Evolutionary conservation across 2,888 invertebrate genomes (phyloP).

Genomic region (Dorcus hopei): DNA sequence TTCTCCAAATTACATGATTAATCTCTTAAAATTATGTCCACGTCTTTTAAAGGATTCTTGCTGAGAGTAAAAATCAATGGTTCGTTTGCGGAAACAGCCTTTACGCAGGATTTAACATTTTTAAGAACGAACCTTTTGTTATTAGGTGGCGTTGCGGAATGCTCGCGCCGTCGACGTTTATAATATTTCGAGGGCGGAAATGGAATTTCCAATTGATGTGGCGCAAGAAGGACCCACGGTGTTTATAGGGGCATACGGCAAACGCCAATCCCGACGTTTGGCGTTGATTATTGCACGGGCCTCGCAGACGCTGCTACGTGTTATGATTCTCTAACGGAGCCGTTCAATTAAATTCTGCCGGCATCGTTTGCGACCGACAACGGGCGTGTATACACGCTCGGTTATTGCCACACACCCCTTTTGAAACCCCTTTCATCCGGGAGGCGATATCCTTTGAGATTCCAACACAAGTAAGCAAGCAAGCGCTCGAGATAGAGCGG

Average conservation of each 20-base stretch:
- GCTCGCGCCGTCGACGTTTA: too few species aligned
- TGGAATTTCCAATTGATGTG: constrained; percentile 22
- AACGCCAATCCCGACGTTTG: constrained; percentile 20
- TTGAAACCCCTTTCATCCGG: constrained; percentile 30
- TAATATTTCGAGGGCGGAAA: constrained; percentile 15
- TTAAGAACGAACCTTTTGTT: too few species aligned
- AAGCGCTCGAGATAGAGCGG: constrained; percentile 24
- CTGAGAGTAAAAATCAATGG: too few species aligned
- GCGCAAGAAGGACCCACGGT: not conserved
- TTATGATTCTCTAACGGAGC: constrained; percentile 36
- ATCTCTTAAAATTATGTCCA: too few species aligned
- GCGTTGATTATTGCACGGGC: constrained; percentile 16
- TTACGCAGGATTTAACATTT: too few species aligned
- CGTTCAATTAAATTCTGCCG: constrained; percentile 34
- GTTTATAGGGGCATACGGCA: not conserved
- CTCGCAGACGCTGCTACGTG: constrained; percentile 33
- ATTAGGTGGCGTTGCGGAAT: too few species aligned
- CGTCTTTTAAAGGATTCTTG: too few species aligned
- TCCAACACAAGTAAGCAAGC: constrained; percentile 21
- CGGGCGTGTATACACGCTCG: constrained; percentile 37
- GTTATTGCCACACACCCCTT: constrained; percentile 33
- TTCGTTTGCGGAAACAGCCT: too few species aligned
- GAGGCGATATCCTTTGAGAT: constrained; percentile 23
- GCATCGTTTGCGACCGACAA: constrained; percentile 39
- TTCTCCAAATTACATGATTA: too few species aligned